A percentile compares a stretch with the other conserved stretches of the same genome.
These are phyloP conservation scores for Gavialis gangeticus DNA, from an alignment of 2,113 vertebrate genomes.

Conservation along the genomic window DNA sequence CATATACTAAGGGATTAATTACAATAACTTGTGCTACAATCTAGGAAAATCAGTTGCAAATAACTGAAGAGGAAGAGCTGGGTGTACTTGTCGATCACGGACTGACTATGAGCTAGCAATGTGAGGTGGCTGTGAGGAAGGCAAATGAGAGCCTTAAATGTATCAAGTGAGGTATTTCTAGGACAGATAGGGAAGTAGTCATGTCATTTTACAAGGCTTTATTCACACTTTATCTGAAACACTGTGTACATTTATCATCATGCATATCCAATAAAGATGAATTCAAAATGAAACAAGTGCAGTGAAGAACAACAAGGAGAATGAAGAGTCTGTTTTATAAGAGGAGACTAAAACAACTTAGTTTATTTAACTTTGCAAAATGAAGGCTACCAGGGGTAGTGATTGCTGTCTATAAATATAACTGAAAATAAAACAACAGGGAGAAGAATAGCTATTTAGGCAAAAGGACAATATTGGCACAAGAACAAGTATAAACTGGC, in stretches of 20 bases:
- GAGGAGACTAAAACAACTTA: neutral
- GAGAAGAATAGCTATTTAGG: neutral
- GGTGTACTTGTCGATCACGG: neutral
- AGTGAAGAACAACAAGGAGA: neutral
- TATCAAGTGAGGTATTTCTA: neutral
- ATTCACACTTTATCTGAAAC: neutral
- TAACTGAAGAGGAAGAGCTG: neutral
- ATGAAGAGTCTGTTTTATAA: neutral
- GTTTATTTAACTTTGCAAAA: neutral
- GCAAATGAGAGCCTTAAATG: neutral
- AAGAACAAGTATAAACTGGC: conserved; percentile 15
- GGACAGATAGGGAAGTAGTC: neutral
- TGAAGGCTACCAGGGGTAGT: neutral
- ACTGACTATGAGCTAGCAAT: neutral
- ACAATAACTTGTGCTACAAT: neutral
- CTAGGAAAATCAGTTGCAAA: neutral
- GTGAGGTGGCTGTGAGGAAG: neutral
- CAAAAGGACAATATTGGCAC: neutral
- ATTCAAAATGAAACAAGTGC: neutral
- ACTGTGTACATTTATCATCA: neutral
- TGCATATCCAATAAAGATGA: neutral
- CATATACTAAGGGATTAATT: neutral
- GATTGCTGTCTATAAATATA: conserved; percentile 11
- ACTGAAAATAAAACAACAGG: neutral
- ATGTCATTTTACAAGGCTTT: neutral